These are phyloP conservation scores for Musca domestica DNA, from an alignment of 1,140 invertebrate genomes.

Conservation along the genomic window DNA sequence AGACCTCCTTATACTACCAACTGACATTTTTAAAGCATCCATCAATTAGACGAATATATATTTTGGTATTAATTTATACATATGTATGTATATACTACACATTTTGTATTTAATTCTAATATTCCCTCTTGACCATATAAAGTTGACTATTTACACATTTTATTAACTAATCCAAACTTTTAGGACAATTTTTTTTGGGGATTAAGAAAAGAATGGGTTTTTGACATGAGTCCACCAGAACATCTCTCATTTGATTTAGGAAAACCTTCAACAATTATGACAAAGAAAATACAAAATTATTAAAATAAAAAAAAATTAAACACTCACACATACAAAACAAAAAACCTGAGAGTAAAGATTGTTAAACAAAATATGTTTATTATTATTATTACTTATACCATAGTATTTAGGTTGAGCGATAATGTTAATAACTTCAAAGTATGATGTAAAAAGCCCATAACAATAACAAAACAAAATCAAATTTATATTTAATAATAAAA, in stretches of 20 bases:
- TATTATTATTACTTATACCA: not conserved
- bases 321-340: not conserved
- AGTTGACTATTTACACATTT: too few species aligned
- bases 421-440: conserved; percentile 19
- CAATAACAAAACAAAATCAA: not conserved
- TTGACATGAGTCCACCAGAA: too few species aligned
- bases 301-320: not conserved
- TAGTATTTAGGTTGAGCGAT: conserved; percentile 1
- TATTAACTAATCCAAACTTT: too few species aligned
- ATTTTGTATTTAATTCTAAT: too few species aligned
- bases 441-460: conserved; percentile 14
- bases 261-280: not conserved
- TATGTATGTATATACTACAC: too few species aligned
- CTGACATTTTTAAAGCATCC: too few species aligned
- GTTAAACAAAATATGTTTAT: conserved; percentile 7
- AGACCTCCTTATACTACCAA: too few species aligned
- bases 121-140: too few species aligned
- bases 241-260: not conserved
- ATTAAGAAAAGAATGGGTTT: too few species aligned
- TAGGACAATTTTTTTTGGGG: too few species aligned
- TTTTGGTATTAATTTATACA: too few species aligned
- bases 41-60: too few species aligned
- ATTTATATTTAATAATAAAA: conserved; percentile 11
- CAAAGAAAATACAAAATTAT: not conserved
- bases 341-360: conserved; percentile 21